Conservation (phyloP, 37 sponge, comb jelly and placozoan species). For the Cliona cf. orientalis region DNA sequence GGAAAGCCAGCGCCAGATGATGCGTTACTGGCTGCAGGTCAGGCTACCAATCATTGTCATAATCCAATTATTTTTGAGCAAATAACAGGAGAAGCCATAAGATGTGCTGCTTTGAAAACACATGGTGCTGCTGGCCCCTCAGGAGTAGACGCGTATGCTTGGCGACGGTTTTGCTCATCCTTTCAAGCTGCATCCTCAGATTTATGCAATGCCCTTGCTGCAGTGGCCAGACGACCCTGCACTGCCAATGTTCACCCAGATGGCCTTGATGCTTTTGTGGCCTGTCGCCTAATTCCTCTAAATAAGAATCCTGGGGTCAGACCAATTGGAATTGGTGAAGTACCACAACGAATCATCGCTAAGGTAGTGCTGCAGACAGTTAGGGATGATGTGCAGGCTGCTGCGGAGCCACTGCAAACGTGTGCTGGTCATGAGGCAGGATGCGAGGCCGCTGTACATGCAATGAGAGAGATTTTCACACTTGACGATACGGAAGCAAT, state of each 20-base stretch:
- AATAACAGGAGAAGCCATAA: conserved; percentile 27
- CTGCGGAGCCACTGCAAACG: conserved; percentile 68
- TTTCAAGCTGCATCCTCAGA: conserved; percentile 38
- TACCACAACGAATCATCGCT: conserved; percentile 48
- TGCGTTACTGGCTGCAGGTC: too few species aligned
- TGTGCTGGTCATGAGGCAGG: conserved; percentile 75
- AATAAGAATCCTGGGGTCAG: conserved; percentile 64
- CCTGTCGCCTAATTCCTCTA: conserved; percentile 57
- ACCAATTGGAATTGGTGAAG: conserved; percentile 71
- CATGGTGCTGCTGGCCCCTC: conserved; percentile 57
- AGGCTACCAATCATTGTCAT: neutral
- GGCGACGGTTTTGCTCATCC: conserved; percentile 39
- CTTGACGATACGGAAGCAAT: neutral
- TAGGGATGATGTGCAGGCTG: conserved; percentile 28
- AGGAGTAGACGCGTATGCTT: conserved; percentile 50
- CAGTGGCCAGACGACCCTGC: conserved; percentile 26
- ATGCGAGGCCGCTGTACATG: conserved; percentile 69
- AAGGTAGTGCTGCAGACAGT: conserved; percentile 40
- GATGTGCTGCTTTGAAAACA: conserved; percentile 11
- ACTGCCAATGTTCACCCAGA: conserved; percentile 46
- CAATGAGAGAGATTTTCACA: conserved; percentile 24
- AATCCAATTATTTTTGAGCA: conserved; percentile 31
- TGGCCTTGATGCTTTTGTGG: conserved; percentile 21
- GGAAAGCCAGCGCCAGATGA: conserved; percentile 23
- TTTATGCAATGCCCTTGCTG: conserved; percentile 49